Base-by-base conservation (phyloP, 2,113 vertebrate species). In the Sterrhoptilus dennistouni region DNA sequence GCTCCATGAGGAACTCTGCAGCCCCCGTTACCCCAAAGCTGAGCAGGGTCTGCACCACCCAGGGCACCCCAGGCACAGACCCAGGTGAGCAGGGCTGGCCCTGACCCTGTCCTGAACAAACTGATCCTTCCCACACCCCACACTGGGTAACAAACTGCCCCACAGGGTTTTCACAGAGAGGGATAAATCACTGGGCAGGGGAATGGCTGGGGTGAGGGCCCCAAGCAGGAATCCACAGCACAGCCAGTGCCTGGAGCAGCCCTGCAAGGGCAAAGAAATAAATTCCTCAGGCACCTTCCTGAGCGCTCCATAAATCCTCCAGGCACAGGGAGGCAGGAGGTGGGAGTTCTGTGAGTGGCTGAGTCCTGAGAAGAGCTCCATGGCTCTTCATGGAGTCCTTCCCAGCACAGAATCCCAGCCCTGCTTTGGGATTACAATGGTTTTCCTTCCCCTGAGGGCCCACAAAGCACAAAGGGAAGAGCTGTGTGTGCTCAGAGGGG, bases 291-390 rank as follows among this genome's bases (percentile, higher is more conserved):
- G 14, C 25, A 16, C 44, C 47, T 53, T 63, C 71, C 20, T 6
- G 5, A 1, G 59, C 14, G 9, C 64, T 36, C 54, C 74, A 23
- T 40, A 78, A 92, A 81, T 38, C 54, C 85, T 53, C 5, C 44
- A 5, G 4, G 8, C n/a, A 35, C 29, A 7, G 0, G 2, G 25
- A 19, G 72, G 56, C 29, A 6, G 5, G 17, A 29, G 53, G 75
- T 12, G 57, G 15, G 35, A 72, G 69, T 23, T n/a, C 35, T 6
- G 31, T 2, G 50, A 29, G 4, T 0, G 0, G 3, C 24, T 8
- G 4, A 11, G 28, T 40, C 61, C 61, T 5, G 22, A 36, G 57
- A 7, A 17, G 7, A 7, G 53, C 53, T 24, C 49, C 49, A 15
- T 14, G 49, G 60, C 36, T 11, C 18, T 36, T 21, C 29, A 17